These are phyloP conservation scores for Drosophila lacteicornis DNA, from an alignment of 1,140 invertebrate genomes.

Conservation along the genomic window DNA sequence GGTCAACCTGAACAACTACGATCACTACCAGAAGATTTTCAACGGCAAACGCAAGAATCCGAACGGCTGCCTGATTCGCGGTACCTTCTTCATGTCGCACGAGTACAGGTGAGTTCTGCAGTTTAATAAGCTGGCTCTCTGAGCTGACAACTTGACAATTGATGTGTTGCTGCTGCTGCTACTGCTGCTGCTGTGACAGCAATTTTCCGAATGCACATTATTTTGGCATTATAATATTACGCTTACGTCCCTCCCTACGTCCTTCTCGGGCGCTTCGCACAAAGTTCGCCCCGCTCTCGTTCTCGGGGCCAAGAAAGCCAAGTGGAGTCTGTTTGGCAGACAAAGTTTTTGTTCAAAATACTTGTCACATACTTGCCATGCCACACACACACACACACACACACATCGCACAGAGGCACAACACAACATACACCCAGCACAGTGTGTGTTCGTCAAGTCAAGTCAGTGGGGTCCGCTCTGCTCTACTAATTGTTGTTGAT, in stretches of 20 bases:
- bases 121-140: conserved; percentile 60
- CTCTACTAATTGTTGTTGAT: conserved; percentile 83
- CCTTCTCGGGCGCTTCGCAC: not conserved
- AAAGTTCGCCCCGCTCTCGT: conserved; percentile 23
- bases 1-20: conserved; percentile 96
- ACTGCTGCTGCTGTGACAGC: conserved; percentile 16
- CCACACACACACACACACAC: conserved; percentile 24
- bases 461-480: conserved; percentile 47
- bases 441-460: conserved; percentile 27
- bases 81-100: conserved; percentile 97
- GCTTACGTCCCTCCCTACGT: conserved; percentile 48
- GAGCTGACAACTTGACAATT: conserved; percentile 53
- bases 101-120: conserved; percentile 89
- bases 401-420: conserved; percentile 14
- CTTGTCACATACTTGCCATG: conserved; percentile 79
- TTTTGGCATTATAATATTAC: conserved; percentile 74
- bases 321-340: conserved; percentile 64
- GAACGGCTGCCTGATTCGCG: conserved; percentile 95
- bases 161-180: conserved; percentile 31
- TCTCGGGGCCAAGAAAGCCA: conserved; percentile 45
- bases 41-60: conserved; percentile 92
- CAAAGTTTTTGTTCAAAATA: conserved; percentile 80
- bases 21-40: conserved; percentile 95
- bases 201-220: conserved; percentile 64
- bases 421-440: conserved; percentile 3